phyloP scores from a whole-genome alignment of 2,797 vertebrate species.

The Martes flavigula region DNA sequence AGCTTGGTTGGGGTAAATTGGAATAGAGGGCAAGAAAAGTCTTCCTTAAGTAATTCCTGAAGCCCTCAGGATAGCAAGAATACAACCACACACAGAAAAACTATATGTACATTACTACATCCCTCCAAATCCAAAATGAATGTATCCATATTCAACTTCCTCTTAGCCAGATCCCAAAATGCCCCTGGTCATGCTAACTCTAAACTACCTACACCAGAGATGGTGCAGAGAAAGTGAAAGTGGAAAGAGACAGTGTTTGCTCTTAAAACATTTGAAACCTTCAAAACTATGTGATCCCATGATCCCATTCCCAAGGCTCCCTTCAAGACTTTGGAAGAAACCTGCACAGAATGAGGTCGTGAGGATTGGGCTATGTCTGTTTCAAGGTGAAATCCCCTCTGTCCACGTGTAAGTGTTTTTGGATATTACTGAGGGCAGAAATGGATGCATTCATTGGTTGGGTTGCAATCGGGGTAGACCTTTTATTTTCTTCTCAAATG shows the following conservation, averaged over 20 bases:
- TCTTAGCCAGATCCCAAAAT: neutral
- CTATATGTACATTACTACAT: too few species aligned
- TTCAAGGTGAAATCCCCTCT: neutral
- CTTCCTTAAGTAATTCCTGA: neutral
- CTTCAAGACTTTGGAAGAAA: neutral
- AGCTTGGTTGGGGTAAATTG: neutral
- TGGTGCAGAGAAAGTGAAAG: too few species aligned
- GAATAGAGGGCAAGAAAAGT: neutral
- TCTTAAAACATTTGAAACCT: neutral
- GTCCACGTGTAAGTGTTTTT: neutral
- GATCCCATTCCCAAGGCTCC: neutral
- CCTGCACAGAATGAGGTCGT: rapidly evolving
- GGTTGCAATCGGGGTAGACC: neutral
- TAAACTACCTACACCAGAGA: neutral
- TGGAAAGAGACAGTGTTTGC: neutral
- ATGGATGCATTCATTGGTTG: too few species aligned
- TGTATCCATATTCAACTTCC: too few species aligned
- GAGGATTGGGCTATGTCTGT: neutral
- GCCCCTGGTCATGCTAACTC: neutral
- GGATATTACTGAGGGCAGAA: neutral
- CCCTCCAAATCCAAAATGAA: neutral
- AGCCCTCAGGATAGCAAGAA: neutral
- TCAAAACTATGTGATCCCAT: neutral
- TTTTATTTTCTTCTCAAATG: neutral
- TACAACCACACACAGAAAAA: neutral